Base-by-base conservation (phyloP, 1,140 invertebrate genomes). In the Papilio xuthus region DNA sequence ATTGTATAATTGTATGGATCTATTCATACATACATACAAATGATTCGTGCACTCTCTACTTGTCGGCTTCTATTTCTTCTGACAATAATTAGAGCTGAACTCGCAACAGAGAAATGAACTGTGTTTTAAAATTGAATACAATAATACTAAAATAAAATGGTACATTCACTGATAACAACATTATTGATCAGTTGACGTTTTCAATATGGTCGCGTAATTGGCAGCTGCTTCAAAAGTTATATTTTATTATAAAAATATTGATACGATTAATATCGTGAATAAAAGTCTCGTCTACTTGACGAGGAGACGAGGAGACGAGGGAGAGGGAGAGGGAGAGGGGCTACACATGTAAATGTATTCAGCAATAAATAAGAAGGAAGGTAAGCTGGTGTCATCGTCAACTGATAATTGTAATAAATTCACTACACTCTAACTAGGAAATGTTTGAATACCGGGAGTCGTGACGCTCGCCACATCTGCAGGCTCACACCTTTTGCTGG, bases 401-500 rank as follows among this genome's bases (percentile, higher is more conserved):
- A 60, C 23, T 20, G 13, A 26, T 12, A 26, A 26, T 56, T 56
- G 53, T 67, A 28, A 67, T 67, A 28, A 67, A 28, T 67, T 67
- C 60, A 67, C 60, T 67, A 67, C 60, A 67, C 28, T 67, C 32
- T 67, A 28, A 67, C 60, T 67, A 67, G 18, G 26, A 18, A 67
- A 67, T 32, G 60, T 67, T 18, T 67, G 60, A 28, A 32, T 6
- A 67, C 15, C 26, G 8, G 7, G 12, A 28, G 23, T 10, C 12
- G 4, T 47, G 0, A 47, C 10, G 15, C 12, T 13, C 44, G 12
- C 44, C 44, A 47, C n/a, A n/a, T n/a, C n/a, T n/a, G 44, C 47
- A 50, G 4, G 60, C 69, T 82, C 79, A 86, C 69, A 84, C 89
- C 70, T 90, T 86, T 8, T 18, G 15, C 18, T 12, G 13, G 15